Evolutionary conservation across 2,888 invertebrate genomes (phyloP).

Genomic region (Podotricha telesiphe): DNA sequence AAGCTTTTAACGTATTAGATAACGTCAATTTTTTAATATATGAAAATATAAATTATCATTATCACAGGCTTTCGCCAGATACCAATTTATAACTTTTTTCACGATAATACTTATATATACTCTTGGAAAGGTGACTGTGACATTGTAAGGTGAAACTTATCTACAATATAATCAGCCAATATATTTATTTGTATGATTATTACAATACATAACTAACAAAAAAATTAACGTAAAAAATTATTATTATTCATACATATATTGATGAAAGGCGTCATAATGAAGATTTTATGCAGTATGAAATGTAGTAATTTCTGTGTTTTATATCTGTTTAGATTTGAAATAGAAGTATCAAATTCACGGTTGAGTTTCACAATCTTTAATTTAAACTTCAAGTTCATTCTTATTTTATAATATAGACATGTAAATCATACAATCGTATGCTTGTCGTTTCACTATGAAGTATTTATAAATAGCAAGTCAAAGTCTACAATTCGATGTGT

Average conservation of each 20-base stretch:
- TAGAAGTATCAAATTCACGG: no score
- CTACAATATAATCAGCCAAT: not conserved
- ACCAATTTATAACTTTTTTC: not conserved
- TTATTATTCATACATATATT: no score
- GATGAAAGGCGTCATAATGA: no score
- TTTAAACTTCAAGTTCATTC: no score
- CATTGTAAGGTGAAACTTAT: slow-evolving; percentile 7
- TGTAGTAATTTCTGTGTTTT: no score
- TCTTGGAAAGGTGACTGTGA: slow-evolving; percentile 16
- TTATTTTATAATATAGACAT: not conserved
- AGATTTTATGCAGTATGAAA: no score
- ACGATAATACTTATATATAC: not conserved
- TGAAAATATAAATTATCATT: not conserved
- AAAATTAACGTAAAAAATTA: no score
- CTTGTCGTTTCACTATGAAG: not conserved
- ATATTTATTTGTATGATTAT: no score
- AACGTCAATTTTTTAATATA: not conserved
- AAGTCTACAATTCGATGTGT: slow-evolving; percentile 24
- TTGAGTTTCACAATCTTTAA: no score
- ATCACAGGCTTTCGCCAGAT: not conserved
- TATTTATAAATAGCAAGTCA: slow-evolving; percentile 26
- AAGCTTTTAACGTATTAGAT: slow-evolving; percentile 9
- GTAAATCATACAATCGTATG: not conserved
- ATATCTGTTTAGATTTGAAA: no score
- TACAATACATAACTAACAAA: no score